These are phyloP conservation scores for Micromys minutus DNA, from an alignment of 2,113 vertebrate species.

Conservation along the genomic window DNA sequence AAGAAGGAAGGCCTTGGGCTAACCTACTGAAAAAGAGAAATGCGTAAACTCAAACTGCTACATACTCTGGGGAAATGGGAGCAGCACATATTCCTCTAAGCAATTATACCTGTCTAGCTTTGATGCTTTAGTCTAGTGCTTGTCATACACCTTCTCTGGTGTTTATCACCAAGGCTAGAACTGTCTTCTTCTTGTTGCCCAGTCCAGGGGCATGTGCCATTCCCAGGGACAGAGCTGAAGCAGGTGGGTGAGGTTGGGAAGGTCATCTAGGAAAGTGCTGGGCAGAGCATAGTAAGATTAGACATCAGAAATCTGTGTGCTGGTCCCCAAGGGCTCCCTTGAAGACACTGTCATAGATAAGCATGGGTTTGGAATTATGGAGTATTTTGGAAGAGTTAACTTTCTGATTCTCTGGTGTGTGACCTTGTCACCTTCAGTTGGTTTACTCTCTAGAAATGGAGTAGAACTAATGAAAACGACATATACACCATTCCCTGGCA, in stretches of 20 bases:
- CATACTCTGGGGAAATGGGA: background rate
- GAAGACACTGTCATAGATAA: background rate
- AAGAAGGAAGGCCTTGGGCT: background rate
- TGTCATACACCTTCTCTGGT: background rate
- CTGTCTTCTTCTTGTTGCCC: background rate
- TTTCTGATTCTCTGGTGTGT: background rate
- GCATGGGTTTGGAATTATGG: background rate
- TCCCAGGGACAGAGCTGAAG: background rate
- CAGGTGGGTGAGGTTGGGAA: background rate
- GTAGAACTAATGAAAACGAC: background rate
- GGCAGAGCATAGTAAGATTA: background rate
- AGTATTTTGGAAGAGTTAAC: background rate
- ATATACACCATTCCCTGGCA: background rate
- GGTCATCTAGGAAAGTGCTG: background rate
- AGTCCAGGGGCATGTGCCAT: background rate
- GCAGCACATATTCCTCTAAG: background rate
- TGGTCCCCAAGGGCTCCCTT: background rate
- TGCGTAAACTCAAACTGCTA: background rate
- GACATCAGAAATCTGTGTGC: background rate
- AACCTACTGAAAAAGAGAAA: background rate
- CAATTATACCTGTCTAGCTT: background rate
- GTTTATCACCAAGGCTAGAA: background rate
- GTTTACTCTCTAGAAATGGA: background rate
- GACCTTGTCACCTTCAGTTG: background rate
- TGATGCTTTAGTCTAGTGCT: background rate